Evolutionary conservation across 2,797 vertebrate genomes (phyloP).

Genomic region (Danio tinwini): DNA sequence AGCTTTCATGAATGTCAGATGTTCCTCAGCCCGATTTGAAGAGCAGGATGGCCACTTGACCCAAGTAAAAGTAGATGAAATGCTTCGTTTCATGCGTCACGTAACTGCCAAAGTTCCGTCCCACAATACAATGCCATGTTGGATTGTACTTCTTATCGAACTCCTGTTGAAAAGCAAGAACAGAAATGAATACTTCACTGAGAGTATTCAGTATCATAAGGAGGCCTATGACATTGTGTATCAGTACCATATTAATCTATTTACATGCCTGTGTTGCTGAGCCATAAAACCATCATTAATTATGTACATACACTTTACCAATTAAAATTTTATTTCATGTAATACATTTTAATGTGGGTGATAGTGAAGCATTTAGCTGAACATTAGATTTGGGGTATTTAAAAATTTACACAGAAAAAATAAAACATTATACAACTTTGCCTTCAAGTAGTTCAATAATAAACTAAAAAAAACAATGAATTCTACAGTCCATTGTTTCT

Average conservation of each 20-base stretch:
- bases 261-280: not conserved
- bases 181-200: not conserved
- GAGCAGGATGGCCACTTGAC: constrained; percentile 96
- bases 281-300: not conserved
- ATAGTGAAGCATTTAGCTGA: not conserved
- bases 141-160: constrained; percentile 99
- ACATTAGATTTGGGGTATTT: not conserved
- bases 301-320: not conserved
- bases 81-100: constrained; percentile 98
- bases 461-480: no score
- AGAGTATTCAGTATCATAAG: not conserved
- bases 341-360: not conserved
- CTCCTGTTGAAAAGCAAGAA: constrained; percentile 80
- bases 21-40: constrained; percentile 93
- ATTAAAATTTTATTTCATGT: not conserved
- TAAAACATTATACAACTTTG: no score
- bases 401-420: no score
- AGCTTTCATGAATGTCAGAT: constrained; percentile 52
- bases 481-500: no score
- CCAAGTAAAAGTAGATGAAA: constrained; percentile 99
- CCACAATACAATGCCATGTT: constrained; percentile 98
- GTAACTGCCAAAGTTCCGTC: constrained; percentile 97
- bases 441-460: no score
- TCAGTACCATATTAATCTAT: not conserved
- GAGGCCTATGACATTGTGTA: not conserved